Base-by-base conservation (phyloP, 2,797 vertebrate species). In the Sciurus vulgaris region DNA sequence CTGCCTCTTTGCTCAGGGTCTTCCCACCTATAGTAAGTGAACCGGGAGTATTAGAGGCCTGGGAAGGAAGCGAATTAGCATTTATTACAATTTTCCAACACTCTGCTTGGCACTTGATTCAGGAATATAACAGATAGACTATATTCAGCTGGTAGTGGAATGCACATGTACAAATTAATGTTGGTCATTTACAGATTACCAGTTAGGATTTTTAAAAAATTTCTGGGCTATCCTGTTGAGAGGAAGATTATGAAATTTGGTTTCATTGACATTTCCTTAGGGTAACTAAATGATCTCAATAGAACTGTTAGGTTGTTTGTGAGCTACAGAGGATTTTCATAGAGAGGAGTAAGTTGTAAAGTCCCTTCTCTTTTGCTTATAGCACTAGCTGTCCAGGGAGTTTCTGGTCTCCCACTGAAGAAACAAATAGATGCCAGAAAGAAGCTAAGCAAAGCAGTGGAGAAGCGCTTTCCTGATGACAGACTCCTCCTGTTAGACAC, bases 1-100 rank as follows among this genome's bases (percentile, higher is more conserved):
- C 91, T 99, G 99, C 95, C 98, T 99, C 47, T 99, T 99, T 2
- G 99, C 99, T 5, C 99, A 99, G 95, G 99, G 99, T 3, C 99
- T 99, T 83, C 99, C 99, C 69, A 99, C 98, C 95, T 98, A 99
- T 0, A 99, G 99, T 99, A 97, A 98, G 99, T 81, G 24, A 94
- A 2, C n/a, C 72, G 8, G 35, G 30, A 93, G 14, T 94, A 79
- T 33, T 86, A 33, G 70, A 91, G 35, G 41, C 35, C 20, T 79
- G 51, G 20, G 54, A 82, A 88, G 54, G n/a, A 78, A 88, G 28
- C 61, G 15, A 77, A 61, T 93, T 86, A 24, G 20, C 56, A 9
- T 59, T 26, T 26, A 15, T 59, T 76, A 1, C 76, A 67, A 41
- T 94, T 76, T 92, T n/a, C 26, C 3, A 65, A 24, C 54, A 59